Evolutionary conservation across 2,888 invertebrate genomes (phyloP), one percentile per base, ranked within the genome.

Genomic region (Listrodromus nycthemerus): DNA sequence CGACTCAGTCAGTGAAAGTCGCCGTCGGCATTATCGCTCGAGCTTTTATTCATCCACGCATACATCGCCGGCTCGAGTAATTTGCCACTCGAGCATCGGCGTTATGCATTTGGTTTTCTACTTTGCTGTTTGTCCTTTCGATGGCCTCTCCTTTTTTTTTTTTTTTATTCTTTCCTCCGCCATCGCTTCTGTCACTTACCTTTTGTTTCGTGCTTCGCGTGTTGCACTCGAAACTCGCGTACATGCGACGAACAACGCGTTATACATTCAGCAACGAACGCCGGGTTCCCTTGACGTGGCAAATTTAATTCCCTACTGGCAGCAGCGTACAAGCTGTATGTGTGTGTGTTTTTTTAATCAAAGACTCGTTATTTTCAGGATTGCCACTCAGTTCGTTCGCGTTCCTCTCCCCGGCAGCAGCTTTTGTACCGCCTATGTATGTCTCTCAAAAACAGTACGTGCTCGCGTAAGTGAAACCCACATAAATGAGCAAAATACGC

Each of bases 321-420:
- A 1, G 67, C 30, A 50, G 3, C 41, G 2, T 41, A 3, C 41
- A 41, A 41, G 4, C 4, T 13, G 16, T 16, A 37, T 16, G 24
- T 48, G 16, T 27, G 16, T 24, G 45, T 61, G n/a, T 58, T 73
- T 58, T 24, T 30, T n/a, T 37, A 37, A 67, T 27, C 48, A 61
- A 66, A 77, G 77, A 69, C 58, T 69, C 76, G 41, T 67, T 67
- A 76, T 76, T 76, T 76, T 55, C 66, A 27, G 27, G 66, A 41
- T 58, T 33, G 52, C 50, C 10, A 24, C 27, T 66, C 37, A 55
- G 66, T 33, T 27, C 45, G 16, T 37, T 65, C 50, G 21, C 10
- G 13, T 13, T 13, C 41, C 41, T 41, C 41, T 3, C 41, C 41
- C 41, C 13, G 41, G 13, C 41, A 13, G 2, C 13, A 2, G 13